Conservation (phyloP, 2,797 vertebrate genomes). For the Podarcis lilfordi region DNA sequence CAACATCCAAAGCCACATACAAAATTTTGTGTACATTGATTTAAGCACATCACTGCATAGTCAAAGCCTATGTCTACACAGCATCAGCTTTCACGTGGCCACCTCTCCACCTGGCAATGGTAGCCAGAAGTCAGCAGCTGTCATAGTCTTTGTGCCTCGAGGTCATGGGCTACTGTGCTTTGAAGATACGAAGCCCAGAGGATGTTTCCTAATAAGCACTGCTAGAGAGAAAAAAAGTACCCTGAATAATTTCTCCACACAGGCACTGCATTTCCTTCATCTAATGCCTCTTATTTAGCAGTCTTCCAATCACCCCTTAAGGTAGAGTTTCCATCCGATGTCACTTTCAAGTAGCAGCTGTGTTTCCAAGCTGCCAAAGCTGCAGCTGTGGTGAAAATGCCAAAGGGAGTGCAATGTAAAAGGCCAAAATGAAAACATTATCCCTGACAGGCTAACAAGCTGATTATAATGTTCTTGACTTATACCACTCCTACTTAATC, state of each 20-base stretch:
- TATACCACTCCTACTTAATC: conserved; percentile 14
- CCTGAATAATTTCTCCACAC: not conserved
- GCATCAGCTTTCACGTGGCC: not conserved
- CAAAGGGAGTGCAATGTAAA: conserved; percentile 19
- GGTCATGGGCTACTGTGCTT: not conserved
- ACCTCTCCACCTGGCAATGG: not conserved
- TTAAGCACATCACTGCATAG: not conserved
- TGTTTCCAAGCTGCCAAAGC: conserved; percentile 16
- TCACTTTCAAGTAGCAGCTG: conserved; percentile 3
- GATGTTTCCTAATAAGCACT: not conserved
- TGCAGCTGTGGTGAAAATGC: not conserved
- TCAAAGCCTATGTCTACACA: not conserved
- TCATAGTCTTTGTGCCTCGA: not conserved
- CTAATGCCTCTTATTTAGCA: not conserved
- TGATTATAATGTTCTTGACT: conserved; percentile 31
- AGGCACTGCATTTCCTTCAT: not conserved
- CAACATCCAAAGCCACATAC: not conserved
- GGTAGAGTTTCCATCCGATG: not conserved
- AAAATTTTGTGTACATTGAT: not conserved
- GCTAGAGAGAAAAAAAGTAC: not conserved
- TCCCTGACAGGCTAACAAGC: conserved; percentile 25
- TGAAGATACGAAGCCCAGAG: not conserved
- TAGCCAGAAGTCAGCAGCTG: not conserved
- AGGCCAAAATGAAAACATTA: conserved; percentile 16
- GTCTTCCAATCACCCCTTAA: not conserved